Evolutionary conservation across 2,797 vertebrate species (phyloP), one percentile per base, ranked within the genome.

Genomic region (Loris lydekkerianus): DNA sequence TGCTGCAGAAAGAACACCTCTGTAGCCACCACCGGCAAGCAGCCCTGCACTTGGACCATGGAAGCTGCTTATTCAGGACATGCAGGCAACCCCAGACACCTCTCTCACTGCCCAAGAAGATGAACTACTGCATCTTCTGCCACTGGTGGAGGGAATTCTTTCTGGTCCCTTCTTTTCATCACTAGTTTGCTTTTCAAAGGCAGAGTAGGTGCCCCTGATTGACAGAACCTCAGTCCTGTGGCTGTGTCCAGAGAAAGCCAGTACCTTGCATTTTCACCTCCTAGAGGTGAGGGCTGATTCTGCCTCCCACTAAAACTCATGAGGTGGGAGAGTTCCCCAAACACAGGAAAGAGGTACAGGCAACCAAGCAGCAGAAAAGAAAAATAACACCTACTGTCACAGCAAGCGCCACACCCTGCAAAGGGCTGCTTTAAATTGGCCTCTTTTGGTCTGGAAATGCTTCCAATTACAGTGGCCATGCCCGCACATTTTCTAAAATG

Each of bases 391-490:
- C 31, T 31, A 46, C 20, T 5, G 7, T 18, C 31, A 67, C 21
- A 56, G n/a, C 13, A 56, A 49, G 25, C 20, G 34, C n/a, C 5
- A 7, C 34, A 21, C 29, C 29, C 43, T 65, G 58, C 27, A 63
- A 70, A 86, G n/a, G 18, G 5, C 31, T 67, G 46, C 46, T 89
- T 94, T 80, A 69, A n/a, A 69, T 34, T 58, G 81, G 34, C 81
- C 34, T 76, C 86, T 78, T 61, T 46, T 1, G 88, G 18, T 56
- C 58, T 58, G 15, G 72, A 65, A 61, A 53, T 63, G 23, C 63
- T 60, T 89, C 31, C 7, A 11, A 3, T 40, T 9, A 58, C 27
- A 29, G 34, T 3, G 37, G 15, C 0, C 0, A 1, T 2, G 10
- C 5, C n/a, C 29, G 8, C 37, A 31, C 49, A 10, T 85, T 65